Conservation (phyloP, 92 coral and sea anemone genomes). For the Desmophyllum pertusum region DNA sequence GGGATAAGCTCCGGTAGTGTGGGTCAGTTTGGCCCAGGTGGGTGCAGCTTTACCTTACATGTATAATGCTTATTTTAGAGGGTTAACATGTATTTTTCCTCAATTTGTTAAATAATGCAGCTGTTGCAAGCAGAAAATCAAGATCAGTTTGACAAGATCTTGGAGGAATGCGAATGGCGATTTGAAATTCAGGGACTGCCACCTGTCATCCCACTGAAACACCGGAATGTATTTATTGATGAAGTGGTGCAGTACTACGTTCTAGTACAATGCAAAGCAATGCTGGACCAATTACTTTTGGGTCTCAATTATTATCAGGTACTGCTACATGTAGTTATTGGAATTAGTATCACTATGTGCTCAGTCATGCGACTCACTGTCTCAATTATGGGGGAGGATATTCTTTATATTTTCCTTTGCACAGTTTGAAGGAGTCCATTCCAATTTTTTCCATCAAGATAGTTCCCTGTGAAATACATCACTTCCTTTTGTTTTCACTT, state of each 20-base stretch:
- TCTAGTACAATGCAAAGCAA: slow-evolving; percentile 51
- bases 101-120: no score
- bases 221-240: slow-evolving; percentile 35
- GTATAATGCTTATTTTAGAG: slow-evolving; percentile 11
- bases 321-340: slow-evolving; percentile 15
- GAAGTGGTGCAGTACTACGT: slow-evolving; percentile 57
- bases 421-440: no score
- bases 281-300: slow-evolving; percentile 46
- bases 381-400: no score
- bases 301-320: slow-evolving; percentile 41
- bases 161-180: slow-evolving; percentile 55
- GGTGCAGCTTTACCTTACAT: no score
- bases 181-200: slow-evolving; percentile 58
- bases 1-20: no score
- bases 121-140: slow-evolving; percentile 49
- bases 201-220: slow-evolving; percentile 20
- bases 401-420: neutral
- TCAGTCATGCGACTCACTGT: no score
- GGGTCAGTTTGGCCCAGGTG: no score
- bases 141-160: slow-evolving; percentile 31
- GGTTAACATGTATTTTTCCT: slow-evolving; percentile 18
- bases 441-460: no score
- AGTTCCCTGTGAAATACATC: no score
- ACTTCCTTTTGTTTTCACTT: no score
- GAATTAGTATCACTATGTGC: no score